Percentiles rank a stretch among this genome's conserved stretches.
These are phyloP conservation scores for Eurois occulta DNA, from an alignment of 2,888 invertebrate species.

Conservation along the genomic window DNA sequence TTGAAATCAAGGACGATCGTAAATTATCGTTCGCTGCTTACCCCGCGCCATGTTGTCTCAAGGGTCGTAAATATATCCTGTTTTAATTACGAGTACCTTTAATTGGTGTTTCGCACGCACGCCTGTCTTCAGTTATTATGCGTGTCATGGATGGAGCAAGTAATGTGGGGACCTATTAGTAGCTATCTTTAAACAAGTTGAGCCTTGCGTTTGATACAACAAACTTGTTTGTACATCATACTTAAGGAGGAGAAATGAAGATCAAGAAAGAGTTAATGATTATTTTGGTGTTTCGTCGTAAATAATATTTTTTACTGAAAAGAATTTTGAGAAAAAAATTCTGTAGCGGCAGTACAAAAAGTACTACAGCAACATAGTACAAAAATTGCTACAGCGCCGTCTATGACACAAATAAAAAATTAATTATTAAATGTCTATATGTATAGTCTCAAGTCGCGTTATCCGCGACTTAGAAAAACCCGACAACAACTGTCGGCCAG, in stretches of 20 bases:
- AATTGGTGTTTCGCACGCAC: constrained; percentile 85
- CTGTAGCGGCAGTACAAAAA: too few species aligned
- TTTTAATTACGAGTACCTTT: constrained; percentile 86
- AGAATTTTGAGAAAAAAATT: too few species aligned
- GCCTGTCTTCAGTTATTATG: constrained; percentile 62
- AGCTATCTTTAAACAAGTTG: constrained; percentile 36
- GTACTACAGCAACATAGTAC: too few species aligned
- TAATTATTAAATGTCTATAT: too few species aligned
- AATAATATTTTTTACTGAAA: neutral
- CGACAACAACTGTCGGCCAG: too few species aligned
- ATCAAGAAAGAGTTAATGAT: neutral
- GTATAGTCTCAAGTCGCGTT: too few species aligned
- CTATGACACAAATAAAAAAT: too few species aligned
- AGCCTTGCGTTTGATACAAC: neutral
- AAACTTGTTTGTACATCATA: constrained; percentile 3
- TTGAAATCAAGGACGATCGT: constrained; percentile 86
- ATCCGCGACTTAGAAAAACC: too few species aligned
- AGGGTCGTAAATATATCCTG: constrained; percentile 87
- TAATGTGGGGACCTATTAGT: constrained; percentile 46
- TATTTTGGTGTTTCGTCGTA: neutral
- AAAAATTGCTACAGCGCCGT: too few species aligned
- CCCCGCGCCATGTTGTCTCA: constrained; percentile 86
- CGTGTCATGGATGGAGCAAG: constrained; percentile 56
- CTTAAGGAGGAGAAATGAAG: too few species aligned
- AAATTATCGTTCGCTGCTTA: constrained; percentile 81